Conservation (phyloP, 1,140 invertebrate genomes). For the Penaeus indicus region DNA sequence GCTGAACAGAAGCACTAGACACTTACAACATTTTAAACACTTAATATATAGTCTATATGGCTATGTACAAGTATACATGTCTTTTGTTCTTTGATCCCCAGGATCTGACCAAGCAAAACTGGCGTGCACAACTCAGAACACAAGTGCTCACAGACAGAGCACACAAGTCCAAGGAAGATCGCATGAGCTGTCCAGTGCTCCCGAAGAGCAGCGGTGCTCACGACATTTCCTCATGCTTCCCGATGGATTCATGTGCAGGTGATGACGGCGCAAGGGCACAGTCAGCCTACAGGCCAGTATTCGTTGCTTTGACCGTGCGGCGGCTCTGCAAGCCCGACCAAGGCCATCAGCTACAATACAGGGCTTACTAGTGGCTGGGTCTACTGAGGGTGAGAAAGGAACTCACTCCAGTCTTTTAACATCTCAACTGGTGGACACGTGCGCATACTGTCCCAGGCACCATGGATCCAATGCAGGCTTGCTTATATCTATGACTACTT, state of each 20-base stretch:
- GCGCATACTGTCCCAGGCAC: conserved; percentile 46
- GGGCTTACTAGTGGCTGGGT: background rate
- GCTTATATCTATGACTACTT: conserved; percentile 64
- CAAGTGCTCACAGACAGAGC: conserved; percentile 28
- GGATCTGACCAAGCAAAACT: conserved; percentile 43
- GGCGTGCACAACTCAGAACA: conserved; percentile 25
- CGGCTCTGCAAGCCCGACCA: no score
- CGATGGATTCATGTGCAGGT: conserved; percentile 3
- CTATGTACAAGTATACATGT: conserved; percentile 63
- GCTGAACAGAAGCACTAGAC: conserved; percentile 49
- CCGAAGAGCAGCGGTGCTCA: conserved; percentile 6
- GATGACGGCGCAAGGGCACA: no score
- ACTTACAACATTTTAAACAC: conserved; percentile 51
- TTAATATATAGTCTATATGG: conserved; percentile 48
- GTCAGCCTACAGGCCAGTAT: no score
- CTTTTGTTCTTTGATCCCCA: conserved; percentile 42
- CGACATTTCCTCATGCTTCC: conserved; percentile 12
- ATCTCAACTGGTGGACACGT: background rate
- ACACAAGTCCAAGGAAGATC: conserved; percentile 22
- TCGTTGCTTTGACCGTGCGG: no score
- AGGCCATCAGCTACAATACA: background rate
- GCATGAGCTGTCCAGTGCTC: background rate
- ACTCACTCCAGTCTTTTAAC: conserved; percentile 20
- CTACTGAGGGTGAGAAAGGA: conserved; percentile 16
- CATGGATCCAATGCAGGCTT: conserved; percentile 57